Base-by-base conservation (phyloP, 2,888 invertebrate species). In the Synergus gifuensis region DNA sequence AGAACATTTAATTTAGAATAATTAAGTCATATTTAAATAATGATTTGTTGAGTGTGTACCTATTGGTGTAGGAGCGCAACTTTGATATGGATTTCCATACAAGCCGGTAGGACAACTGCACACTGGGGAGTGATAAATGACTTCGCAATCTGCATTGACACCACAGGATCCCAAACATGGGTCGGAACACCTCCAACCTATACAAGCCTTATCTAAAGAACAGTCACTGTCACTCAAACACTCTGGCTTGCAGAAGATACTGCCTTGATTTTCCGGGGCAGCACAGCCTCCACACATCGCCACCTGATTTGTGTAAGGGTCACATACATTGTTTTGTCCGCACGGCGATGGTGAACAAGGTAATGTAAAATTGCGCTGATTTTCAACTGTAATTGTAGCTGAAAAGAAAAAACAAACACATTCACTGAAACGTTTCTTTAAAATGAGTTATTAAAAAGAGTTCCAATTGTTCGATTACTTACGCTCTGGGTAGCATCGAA, bases 221-320 rank as follows among this genome's bases (percentile, higher is more conserved):
- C 98, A 98, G 89, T 98, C 97, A 79, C 93, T 94, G 88, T 96
- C 96, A n/a, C 95, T 94, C 76, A 97, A 93, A 92, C 98, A 98
- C 93, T 97, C 97, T 49, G 97, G 97, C 89, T 96, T 94, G 86
- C 97, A 97, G 49, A 94, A 94, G 42, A 96, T 95, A 91, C 96
- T 95, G 85, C 95, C 95, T 66, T 94, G 93, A 58, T 95, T 94
- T 85, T 95, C 94, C 1, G 95, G 94, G 64, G 95, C 95, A 86
- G 94, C 93, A 89, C 97, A 97, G n/a, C 95, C 94, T 91, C 96
- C 95, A 89, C 97, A 96, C 87, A 97, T 94, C 1, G 97, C 97
- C 62, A 96, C 95, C 88, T 96, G 95, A 87, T 95, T 94, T 58
- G 95, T 95, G 88, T 95, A 96, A 1, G 95, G 94, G 79, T 95